A percentile compares a stretch with the other conserved stretches of the same genome.
These are phyloP conservation scores for Scrobipalpa atriplicella DNA, from an alignment of 2,888 invertebrate genomes.

Conservation along the genomic window DNA sequence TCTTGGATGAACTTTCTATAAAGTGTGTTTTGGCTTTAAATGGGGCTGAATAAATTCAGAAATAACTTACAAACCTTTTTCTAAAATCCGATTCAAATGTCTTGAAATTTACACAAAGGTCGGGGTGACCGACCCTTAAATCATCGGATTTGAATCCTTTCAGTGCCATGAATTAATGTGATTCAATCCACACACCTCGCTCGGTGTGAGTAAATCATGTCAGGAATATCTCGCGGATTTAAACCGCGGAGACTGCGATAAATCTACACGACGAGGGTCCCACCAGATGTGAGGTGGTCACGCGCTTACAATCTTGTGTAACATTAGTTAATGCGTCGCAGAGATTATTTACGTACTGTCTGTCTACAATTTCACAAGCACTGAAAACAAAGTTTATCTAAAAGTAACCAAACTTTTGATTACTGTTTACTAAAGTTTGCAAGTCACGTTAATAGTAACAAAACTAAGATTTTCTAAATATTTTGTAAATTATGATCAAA, in stretches of 20 bases:
- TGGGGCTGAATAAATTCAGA: background rate
- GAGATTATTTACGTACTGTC: too few species aligned
- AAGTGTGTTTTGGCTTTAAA: too few species aligned
- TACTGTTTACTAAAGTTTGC: too few species aligned
- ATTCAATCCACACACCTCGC: constrained; percentile 20
- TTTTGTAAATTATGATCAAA: too few species aligned
- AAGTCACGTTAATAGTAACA: too few species aligned
- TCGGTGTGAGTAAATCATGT: constrained; percentile 16
- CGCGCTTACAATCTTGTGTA: background rate
- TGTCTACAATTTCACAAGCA: too few species aligned
- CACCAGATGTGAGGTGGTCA: background rate
- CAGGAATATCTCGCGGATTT: background rate
- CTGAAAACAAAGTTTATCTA: too few species aligned
- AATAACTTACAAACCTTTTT: background rate
- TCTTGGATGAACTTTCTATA: too few species aligned
- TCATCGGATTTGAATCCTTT: constrained; percentile 14
- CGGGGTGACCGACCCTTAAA: constrained; percentile 10
- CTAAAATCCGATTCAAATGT: background rate
- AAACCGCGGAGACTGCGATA: constrained; percentile 31
- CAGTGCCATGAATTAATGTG: constrained; percentile 11
- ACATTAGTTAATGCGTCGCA: too few species aligned
- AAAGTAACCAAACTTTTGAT: too few species aligned
- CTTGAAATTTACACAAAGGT: background rate
- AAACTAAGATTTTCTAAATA: too few species aligned
- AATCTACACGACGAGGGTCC: constrained; percentile 25